phyloP scores from a whole-genome alignment of 2,113 vertebrate genomes.

The Alligator sinensis region DNA sequence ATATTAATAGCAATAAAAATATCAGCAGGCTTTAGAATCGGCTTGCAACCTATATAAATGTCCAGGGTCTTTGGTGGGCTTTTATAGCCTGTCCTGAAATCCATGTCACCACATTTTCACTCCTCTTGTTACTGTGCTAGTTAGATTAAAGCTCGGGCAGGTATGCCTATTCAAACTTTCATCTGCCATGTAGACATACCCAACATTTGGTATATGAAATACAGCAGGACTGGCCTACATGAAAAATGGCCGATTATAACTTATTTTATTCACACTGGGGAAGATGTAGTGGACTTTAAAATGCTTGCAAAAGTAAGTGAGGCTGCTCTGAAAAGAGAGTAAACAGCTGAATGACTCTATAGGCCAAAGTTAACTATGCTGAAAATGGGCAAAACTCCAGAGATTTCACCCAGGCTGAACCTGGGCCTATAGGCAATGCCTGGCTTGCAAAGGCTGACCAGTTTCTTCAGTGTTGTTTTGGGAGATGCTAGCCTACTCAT shows the following conservation, averaged over 20 bases:
- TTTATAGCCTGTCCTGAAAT: conserved; percentile 30
- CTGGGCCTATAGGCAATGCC: background rate
- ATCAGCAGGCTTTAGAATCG: conserved; percentile 11
- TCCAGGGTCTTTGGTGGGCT: background rate
- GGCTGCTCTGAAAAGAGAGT: conserved; percentile 42
- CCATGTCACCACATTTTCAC: background rate
- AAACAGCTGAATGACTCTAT: conserved; percentile 23
- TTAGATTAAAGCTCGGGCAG: background rate
- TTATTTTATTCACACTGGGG: conserved; percentile 48
- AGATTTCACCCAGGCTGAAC: conserved; percentile 46
- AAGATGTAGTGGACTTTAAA: background rate
- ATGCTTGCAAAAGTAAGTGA: no score
- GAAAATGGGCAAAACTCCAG: conserved; percentile 19
- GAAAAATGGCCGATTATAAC: conserved; percentile 36
- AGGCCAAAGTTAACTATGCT: conserved; percentile 52
- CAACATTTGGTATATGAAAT: background rate
- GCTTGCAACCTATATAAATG: background rate
- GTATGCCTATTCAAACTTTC: background rate
- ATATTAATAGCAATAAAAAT: conserved; percentile 64
- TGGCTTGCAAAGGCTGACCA: conserved; percentile 35
- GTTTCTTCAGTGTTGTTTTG: conserved; percentile 21
- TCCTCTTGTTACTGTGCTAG: background rate
- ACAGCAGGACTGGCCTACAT: background rate
- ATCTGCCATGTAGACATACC: background rate
- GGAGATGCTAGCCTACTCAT: conserved; percentile 42